phyloP scores from a whole-genome alignment of 2,797 vertebrate genomes.

The Acanthiza pusilla region DNA sequence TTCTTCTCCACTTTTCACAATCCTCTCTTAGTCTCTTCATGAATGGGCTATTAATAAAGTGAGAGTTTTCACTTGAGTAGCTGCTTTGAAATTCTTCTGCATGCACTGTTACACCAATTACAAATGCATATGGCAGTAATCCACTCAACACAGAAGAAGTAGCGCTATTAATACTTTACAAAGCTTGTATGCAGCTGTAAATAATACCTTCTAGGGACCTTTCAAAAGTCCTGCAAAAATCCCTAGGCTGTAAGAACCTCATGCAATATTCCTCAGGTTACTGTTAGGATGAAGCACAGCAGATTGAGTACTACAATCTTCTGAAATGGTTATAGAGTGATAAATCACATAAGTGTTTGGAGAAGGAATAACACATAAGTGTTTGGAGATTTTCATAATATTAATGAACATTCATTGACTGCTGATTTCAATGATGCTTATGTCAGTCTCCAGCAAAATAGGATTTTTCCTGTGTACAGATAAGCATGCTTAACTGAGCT shows the following conservation, averaged over 20 bases:
- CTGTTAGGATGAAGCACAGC: background rate
- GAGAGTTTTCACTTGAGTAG: conserved; percentile 22
- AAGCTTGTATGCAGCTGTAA: background rate
- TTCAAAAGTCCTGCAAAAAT: conserved; percentile 6
- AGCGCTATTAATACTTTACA: background rate
- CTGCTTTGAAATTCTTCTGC: conserved; percentile 35
- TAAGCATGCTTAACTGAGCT: background rate
- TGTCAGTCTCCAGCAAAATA: background rate
- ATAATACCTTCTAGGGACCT: background rate
- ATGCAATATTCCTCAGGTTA: background rate
- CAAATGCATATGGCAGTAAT: background rate
- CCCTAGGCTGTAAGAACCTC: background rate
- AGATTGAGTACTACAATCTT: background rate
- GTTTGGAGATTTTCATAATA: background rate
- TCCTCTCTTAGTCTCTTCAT: background rate
- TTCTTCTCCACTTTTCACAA: background rate
- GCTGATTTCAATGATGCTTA: background rate
- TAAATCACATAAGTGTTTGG: background rate
- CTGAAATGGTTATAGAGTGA: background rate
- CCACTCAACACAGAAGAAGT: background rate
- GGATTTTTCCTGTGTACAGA: background rate
- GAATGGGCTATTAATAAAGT: conserved; percentile 12
- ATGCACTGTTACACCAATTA: conserved; percentile 1
- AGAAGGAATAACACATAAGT: background rate
- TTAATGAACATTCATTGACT: background rate